Evolutionary conservation across 92 coral and sea anemone genomes (phyloP), one percentile per base, ranked within the genome.

Genomic region (Zoanthus sociatus): DNA sequence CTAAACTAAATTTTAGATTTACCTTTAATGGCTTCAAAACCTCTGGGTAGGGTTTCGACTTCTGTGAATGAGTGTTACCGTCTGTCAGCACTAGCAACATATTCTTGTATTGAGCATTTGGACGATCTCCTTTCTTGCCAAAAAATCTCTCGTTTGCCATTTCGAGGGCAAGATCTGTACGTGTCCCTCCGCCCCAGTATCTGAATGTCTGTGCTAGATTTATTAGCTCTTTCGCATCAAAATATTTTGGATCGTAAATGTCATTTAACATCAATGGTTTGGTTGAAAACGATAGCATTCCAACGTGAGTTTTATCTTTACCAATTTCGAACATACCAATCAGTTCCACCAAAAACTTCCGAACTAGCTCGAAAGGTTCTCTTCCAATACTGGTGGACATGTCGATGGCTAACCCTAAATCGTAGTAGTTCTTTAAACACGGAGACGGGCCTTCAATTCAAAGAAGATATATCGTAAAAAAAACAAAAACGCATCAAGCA

Each of bases 141-240:
- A 4, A 93, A 17, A 88, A 83, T n/a, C 53, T 70, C 1, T 51
- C 72, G 17, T 88, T 71, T 42, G 94, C 96, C 76, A 31, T 83
- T 17, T 37, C 26, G 26, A 93, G 92, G 9, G 96, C 96, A 15
- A 76, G 32, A 31, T 91, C 90, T 16, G 95, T 93, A 9, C 88
- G 66, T 0, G 95, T 93, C 7, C 87, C 74, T 0, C 95, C 95
- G 9, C 71, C 54, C 14, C 32, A 69, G 81, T 88, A 91, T 5
- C 69, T 64, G 83, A 88, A 74, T 0, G 70, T 71, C 64, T 46
- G 30, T 4, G 85, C 79, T 13, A 90, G 84, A 6, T 86, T 44
- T 32, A 78, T 55, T 46, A 93, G 74, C 11, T 66, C 84, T 10
- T 78, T 42, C 64, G 77, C 83, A 64, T 47, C 76, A 69, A 51